A percentile compares a stretch with the other conserved stretches of the same genome.
Evolutionary conservation across 2,888 invertebrate genomes (phyloP).

Genomic region (Nezara viridula): DNA sequence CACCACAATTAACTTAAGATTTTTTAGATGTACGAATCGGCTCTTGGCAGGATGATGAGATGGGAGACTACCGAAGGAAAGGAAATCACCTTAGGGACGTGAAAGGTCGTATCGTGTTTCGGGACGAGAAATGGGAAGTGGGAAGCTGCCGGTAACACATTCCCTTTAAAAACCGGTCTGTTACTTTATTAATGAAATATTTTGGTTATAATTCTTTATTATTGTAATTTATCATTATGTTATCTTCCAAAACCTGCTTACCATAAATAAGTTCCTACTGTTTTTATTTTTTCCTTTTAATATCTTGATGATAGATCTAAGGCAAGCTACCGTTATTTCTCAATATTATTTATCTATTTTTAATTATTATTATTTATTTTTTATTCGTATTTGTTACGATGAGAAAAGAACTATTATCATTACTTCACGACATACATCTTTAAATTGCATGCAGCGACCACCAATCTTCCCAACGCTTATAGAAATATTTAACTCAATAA

Average conservation of each 20-base stretch:
- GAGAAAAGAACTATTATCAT: not conserved
- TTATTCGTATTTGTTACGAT: not conserved
- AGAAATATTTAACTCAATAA: no score
- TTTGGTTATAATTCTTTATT: not conserved
- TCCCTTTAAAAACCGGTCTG: conserved; percentile 16
- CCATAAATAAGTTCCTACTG: not conserved
- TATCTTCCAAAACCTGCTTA: not conserved
- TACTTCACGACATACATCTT: not conserved
- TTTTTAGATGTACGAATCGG: not conserved
- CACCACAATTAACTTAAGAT: no score
- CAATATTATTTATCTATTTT: not conserved
- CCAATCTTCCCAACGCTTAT: no score
- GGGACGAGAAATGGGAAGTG: not conserved
- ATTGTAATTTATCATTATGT: not conserved
- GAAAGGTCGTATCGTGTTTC: conserved; percentile 25
- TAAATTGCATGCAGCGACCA: not conserved
- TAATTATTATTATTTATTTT: not conserved
- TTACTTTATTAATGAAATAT: not conserved
- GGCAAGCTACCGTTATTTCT: not conserved
- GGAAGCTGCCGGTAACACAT: not conserved
- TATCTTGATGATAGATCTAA: not conserved
- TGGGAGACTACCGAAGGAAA: not conserved
- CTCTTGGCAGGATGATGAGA: not conserved
- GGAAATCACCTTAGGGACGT: not conserved
- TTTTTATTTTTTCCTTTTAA: not conserved